Evolutionary conservation across 35 echinoderm and acorn worm species (phyloP).

Genomic region (Ptychodera flava): DNA sequence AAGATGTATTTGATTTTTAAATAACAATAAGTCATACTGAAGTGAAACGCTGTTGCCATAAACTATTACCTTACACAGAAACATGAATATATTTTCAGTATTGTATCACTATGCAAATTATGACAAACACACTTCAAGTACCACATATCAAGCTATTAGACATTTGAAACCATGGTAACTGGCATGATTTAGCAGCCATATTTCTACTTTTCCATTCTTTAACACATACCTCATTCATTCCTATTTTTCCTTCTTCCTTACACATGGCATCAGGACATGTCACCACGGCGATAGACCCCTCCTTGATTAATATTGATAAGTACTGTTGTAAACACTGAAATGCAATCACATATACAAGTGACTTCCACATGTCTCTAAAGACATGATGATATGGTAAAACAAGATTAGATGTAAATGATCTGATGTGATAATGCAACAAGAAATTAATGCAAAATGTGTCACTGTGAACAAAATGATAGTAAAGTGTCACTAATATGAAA

Average conservation of each 20-base stretch:
- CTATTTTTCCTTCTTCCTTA: constrained; percentile 77
- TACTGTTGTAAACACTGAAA: constrained; percentile 91
- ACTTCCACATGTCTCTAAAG: neutral
- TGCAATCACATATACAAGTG: neutral
- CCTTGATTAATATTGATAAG: constrained; percentile 62
- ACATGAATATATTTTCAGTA: too few species aligned
- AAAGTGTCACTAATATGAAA: neutral
- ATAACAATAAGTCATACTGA: too few species aligned
- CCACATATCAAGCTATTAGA: too few species aligned
- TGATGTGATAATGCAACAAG: neutral
- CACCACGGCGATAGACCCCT: constrained; percentile 66
- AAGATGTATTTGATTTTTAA: too few species aligned
- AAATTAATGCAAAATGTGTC: neutral
- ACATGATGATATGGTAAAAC: neutral
- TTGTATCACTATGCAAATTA: too few species aligned
- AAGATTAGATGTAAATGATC: neutral
- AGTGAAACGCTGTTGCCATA: too few species aligned
- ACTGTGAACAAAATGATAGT: neutral
- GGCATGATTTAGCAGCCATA: too few species aligned
- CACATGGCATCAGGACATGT: constrained; percentile 92
- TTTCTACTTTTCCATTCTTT: too few species aligned
- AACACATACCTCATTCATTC: constrained; percentile 56
- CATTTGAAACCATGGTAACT: too few species aligned
- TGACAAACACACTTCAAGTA: too few species aligned
- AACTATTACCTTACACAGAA: too few species aligned